Evolutionary conservation across 2,888 invertebrate genomes (phyloP).

Genomic region (Sclerodermus sp.): DNA sequence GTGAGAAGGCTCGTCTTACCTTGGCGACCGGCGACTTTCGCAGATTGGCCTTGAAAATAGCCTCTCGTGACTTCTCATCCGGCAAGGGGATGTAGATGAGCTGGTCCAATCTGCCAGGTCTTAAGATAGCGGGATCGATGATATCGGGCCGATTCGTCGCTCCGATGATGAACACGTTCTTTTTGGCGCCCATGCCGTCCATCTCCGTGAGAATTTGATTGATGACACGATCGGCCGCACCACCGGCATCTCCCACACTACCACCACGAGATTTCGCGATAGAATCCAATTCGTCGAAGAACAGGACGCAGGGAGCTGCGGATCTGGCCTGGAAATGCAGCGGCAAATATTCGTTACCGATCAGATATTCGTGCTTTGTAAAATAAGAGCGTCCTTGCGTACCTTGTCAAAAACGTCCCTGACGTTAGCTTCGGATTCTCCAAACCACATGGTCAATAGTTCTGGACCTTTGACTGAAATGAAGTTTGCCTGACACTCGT

Average conservation of each 20-base stretch:
- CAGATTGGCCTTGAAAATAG: conserved; percentile 93
- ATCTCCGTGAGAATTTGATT: conserved; percentile 99
- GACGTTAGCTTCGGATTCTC: conserved; percentile 99
- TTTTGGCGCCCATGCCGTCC: conserved; percentile 99
- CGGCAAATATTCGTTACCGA: conserved; percentile 9
- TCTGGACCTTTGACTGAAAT: conserved; percentile 99
- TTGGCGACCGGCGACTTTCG: conserved; percentile 94
- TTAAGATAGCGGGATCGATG: conserved; percentile 97
- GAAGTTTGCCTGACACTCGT: conserved; percentile 99
- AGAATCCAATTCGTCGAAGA: conserved; percentile 99
- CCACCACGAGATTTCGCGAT: conserved; percentile 99
- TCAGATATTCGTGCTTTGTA: no score
- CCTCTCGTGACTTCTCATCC: conserved; percentile 96
- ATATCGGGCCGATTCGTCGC: conserved; percentile 94
- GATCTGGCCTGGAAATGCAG: conserved; percentile 76
- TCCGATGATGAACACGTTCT: conserved; percentile 99
- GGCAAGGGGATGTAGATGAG: conserved; percentile 99
- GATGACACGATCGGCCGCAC: conserved; percentile 98
- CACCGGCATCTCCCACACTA: conserved; percentile 95
- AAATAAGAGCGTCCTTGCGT: conserved; percentile 33
- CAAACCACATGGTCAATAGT: conserved; percentile 99
- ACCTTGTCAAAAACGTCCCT: conserved; percentile 99
- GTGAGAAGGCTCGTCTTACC: conserved; percentile 46
- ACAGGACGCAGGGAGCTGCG: conserved; percentile 97
- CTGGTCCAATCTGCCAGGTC: conserved; percentile 98